phyloP scores from a whole-genome alignment of 2,113 vertebrate genomes.

The Dipodomys merriami region DNA sequence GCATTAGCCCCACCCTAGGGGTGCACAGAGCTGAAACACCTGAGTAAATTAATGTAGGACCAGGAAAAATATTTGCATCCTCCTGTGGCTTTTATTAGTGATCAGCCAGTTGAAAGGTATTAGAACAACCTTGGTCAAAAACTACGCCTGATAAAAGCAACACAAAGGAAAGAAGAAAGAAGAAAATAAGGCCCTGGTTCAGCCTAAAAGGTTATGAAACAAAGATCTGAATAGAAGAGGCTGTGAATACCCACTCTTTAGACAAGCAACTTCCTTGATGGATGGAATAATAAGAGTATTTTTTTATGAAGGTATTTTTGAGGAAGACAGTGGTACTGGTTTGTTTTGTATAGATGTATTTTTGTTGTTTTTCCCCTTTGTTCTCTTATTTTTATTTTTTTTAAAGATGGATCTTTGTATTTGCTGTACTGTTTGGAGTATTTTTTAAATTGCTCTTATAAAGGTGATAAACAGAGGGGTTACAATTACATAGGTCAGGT shows the following conservation, averaged over 20 bases:
- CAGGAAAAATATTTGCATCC: neutral
- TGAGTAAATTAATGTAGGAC: neutral
- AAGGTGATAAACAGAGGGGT: too few relatives aligned
- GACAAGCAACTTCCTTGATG: neutral
- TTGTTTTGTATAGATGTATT: too few relatives aligned
- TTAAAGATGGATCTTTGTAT: neutral
- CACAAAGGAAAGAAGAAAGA: neutral
- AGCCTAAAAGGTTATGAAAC: neutral
- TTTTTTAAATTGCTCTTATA: neutral
- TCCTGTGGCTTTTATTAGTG: neutral
- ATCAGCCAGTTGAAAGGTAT: neutral
- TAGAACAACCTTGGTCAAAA: neutral
- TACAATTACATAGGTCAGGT: too few relatives aligned
- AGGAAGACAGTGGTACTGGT: too few relatives aligned
- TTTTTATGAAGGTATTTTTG: too few relatives aligned
- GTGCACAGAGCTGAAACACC: neutral
- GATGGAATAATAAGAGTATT: neutral
- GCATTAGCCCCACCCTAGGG: neutral
- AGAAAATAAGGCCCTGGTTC: neutral
- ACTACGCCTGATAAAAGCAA: too few relatives aligned
- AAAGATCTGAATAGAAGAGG: neutral
- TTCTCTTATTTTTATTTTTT: neutral
- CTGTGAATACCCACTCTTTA: neutral
- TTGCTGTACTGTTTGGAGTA: neutral
- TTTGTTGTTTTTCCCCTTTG: neutral